Conservation (phyloP, 2,113 vertebrate genomes). For the Telmatochromis brichardi region DNA sequence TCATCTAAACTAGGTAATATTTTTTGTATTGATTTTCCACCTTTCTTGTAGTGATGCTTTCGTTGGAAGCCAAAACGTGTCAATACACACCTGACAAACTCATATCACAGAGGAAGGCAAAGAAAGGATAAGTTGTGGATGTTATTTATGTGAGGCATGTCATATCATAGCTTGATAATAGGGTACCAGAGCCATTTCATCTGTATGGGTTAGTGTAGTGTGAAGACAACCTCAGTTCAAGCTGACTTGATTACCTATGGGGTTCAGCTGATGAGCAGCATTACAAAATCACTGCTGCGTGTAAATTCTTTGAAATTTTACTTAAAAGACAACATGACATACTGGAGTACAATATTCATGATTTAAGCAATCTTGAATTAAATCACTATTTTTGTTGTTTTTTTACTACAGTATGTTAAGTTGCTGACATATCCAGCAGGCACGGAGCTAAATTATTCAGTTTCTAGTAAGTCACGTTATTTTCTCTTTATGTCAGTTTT, state of each 20-base stretch:
- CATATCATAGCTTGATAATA: constrained; percentile 25
- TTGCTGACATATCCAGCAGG: background rate
- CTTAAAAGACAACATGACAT: background rate
- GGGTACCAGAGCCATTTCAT: background rate
- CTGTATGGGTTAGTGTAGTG: background rate
- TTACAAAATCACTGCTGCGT: background rate
- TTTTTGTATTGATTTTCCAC: constrained; percentile 92
- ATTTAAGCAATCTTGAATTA: background rate
- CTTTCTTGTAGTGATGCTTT: constrained; percentile 81
- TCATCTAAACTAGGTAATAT: constrained; percentile 91
- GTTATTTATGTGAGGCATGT: constrained; percentile 67
- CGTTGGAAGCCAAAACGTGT: constrained; percentile 75
- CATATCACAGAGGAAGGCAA: constrained; percentile 77
- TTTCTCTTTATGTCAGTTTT: background rate
- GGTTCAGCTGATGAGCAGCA: background rate
- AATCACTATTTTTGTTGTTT: background rate
- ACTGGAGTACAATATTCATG: background rate
- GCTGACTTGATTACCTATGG: background rate
- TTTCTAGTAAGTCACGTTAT: background rate
- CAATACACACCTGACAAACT: constrained; percentile 85
- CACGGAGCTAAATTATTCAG: background rate
- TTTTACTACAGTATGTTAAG: background rate
- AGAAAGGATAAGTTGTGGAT: constrained; percentile 84
- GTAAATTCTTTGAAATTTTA: background rate
- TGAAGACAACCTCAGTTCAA: background rate